These are phyloP conservation scores for Chloropsis cyanopogon DNA, from an alignment of 2,113 vertebrate genomes.

Conservation along the genomic window DNA sequence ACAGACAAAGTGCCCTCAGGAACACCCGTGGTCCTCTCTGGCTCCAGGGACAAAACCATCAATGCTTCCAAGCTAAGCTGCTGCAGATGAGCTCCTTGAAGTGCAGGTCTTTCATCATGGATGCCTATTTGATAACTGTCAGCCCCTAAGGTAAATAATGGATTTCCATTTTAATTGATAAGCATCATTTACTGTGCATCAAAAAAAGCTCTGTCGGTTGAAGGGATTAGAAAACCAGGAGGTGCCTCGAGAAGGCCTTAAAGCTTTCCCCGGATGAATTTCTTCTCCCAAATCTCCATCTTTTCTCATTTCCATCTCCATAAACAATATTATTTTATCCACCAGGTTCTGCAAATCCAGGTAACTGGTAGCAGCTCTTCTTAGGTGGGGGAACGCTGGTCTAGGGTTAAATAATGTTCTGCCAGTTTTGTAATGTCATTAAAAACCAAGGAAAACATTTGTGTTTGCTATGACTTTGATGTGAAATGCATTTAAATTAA, in stretches of 20 bases:
- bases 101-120: not conserved
- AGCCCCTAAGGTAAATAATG: not conserved
- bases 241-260: not conserved
- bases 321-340: not conserved
- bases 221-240: not conserved
- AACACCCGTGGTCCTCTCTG: not conserved
- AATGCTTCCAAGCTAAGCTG: not conserved
- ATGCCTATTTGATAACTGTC: not conserved
- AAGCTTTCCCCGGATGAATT: not conserved
- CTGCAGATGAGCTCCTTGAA: not conserved
- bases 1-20: not conserved
- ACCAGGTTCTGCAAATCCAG: not conserved
- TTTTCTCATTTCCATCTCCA: not conserved
- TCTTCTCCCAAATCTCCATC: not conserved
- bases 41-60: not conserved
- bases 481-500: slow-evolving; percentile 19
- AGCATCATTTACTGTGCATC: not conserved
- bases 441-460: slow-evolving; percentile 10
- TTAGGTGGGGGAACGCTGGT: not conserved
- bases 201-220: not conserved
- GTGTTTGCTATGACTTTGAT: not conserved
- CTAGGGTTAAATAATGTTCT: not conserved
- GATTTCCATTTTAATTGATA: slow-evolving; percentile 36
- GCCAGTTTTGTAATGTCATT: not conserved
- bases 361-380: not conserved